phyloP scores from a whole-genome alignment of 2,888 invertebrate species.

The Pseudococcus jackbeardsleyi region DNA sequence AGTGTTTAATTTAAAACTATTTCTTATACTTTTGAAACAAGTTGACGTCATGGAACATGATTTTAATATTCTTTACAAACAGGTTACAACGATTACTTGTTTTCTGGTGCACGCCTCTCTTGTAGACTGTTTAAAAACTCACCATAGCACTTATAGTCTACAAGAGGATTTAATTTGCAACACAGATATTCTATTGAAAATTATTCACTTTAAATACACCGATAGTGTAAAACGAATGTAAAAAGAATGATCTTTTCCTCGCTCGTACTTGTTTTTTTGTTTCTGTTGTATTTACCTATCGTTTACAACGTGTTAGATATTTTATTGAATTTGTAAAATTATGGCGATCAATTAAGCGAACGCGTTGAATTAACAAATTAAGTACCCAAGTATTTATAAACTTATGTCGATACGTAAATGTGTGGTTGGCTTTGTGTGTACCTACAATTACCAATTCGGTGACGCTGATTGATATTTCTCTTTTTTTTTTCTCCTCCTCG shows the following conservation, averaged over 20 bases:
- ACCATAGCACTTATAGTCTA: constrained; percentile 58
- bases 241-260: constrained; percentile 11
- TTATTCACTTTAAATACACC: constrained; percentile 45
- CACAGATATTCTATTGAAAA: constrained; percentile 42
- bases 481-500: too few species aligned
- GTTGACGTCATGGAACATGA: constrained; percentile 58
- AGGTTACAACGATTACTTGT: constrained; percentile 60
- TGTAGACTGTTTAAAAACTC: constrained; percentile 51
- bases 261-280: background rate
- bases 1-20: constrained; percentile 57
- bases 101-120: constrained; percentile 59
- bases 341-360: constrained; percentile 13
- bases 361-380: constrained; percentile 12
- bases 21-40: constrained; percentile 50
- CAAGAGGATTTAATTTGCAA: constrained; percentile 62
- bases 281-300: background rate
- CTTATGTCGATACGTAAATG: background rate
- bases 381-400: background rate
- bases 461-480: too few species aligned
- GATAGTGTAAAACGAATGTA: constrained; percentile 42
- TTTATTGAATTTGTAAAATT: constrained; percentile 18
- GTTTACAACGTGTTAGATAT: constrained; percentile 27
- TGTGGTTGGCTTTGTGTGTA: too few species aligned
- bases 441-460: too few species aligned
- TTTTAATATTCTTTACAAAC: constrained; percentile 64